Evolutionary conservation across 2,113 vertebrate species (phyloP).

Genomic region (Orycteropus afer): DNA sequence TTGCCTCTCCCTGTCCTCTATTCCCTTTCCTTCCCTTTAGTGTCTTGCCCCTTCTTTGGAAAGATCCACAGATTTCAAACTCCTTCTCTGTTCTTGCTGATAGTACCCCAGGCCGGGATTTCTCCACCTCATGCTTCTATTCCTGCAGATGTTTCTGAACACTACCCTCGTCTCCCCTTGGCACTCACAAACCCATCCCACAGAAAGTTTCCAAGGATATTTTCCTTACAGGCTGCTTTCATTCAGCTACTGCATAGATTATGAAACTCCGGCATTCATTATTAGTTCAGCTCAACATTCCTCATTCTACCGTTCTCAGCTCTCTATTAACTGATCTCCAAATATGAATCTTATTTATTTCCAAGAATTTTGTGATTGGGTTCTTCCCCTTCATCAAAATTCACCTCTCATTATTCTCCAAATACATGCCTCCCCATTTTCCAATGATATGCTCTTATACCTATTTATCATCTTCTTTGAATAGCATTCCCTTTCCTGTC

Average conservation of each 20-base stretch:
- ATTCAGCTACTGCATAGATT: background rate
- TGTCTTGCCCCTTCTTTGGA: background rate
- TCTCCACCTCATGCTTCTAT: background rate
- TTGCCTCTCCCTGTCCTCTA: too few relatives aligned
- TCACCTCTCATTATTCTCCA: background rate
- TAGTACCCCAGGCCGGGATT: background rate
- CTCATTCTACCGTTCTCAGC: background rate
- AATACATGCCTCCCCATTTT: background rate
- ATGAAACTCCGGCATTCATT: background rate
- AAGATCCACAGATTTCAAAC: background rate
- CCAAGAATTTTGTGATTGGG: background rate
- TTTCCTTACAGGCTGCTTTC: background rate
- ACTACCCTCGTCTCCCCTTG: too few relatives aligned
- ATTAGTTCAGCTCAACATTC: background rate
- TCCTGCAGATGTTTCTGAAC: background rate
- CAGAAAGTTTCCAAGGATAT: background rate
- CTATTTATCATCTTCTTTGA: background rate
- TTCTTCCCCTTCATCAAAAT: background rate
- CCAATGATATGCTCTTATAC: too few relatives aligned
- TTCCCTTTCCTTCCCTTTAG: background rate
- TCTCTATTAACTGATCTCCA: background rate
- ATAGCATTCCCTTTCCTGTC: background rate
- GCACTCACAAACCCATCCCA: background rate
- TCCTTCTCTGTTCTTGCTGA: background rate
- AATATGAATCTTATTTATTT: background rate